phyloP scores from a whole-genome alignment of 2,888 invertebrate species.

The Diachrysia chrysitis region DNA sequence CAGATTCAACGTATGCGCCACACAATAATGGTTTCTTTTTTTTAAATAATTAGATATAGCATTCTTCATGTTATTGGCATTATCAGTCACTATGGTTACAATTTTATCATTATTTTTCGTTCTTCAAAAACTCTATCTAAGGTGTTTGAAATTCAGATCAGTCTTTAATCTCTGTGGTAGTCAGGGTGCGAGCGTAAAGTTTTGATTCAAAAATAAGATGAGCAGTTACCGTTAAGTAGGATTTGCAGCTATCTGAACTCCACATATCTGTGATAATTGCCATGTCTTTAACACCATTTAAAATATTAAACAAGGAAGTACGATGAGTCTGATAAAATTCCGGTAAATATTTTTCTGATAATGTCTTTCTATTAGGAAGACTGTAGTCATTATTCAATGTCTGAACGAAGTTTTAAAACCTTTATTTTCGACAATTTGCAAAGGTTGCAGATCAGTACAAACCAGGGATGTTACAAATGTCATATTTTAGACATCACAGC shows the following conservation, averaged over 20 bases:
- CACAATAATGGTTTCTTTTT: constrained; percentile 10
- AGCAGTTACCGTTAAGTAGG: neutral
- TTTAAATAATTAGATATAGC: constrained; percentile 3
- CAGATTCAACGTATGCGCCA: constrained; percentile 6
- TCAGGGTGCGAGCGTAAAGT: neutral
- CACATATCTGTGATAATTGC: neutral
- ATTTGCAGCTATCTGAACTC: neutral
- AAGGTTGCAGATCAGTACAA: constrained; percentile 1
- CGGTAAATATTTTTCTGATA: constrained; percentile 9
- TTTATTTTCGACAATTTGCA: neutral
- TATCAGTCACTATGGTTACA: constrained; percentile 8
- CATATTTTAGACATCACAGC: constrained; percentile 6
- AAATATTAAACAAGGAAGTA: neutral
- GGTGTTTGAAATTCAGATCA: neutral
- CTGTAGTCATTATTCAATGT: neutral
- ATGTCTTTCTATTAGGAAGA: neutral
- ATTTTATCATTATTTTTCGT: constrained; percentile 5
- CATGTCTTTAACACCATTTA: neutral
- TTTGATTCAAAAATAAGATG: neutral
- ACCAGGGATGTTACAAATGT: neutral
- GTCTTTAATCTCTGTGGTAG: neutral
- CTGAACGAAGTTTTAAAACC: neutral
- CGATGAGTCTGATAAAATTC: neutral
- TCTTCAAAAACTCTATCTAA: neutral
- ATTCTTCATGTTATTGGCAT: constrained; percentile 5